Base-by-base conservation (phyloP, 2,888 invertebrate genomes). In the Cheilosia vulpina region DNA sequence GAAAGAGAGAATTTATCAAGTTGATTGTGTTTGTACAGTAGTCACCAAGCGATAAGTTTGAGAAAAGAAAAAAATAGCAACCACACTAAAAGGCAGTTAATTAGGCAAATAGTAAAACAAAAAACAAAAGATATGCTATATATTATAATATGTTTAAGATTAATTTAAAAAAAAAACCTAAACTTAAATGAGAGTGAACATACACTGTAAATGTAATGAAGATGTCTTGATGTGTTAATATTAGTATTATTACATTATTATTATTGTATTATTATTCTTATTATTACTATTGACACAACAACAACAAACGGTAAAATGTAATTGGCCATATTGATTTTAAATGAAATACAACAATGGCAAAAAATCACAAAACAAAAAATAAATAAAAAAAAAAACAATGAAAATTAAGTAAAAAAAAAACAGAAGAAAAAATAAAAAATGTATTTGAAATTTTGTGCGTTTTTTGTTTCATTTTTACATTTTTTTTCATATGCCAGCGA, bases 91-190 rank as follows among this genome's bases (percentile, higher is more conserved):
- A 87, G 81, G 89, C 88, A 89, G 88, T 89, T 87, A 88, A 89
- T 87, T 89, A 88, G 88, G 79, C 88, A 87, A 80, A 82, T 88
- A 65, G 21, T 3, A 38, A 24, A 52, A 27, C 58, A 52, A 34
- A 63, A 38, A 24, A 52, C 38, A 69, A 52, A 34, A 63, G 53
- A 57, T 52, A 81, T 65, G 68, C 65, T 55, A 88, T 89, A 90
- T 88, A 89, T 89, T 89, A 89, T 89, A 90, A 89, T 89, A 89
- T 88, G 85, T 87, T 90, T 90, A 80, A 75, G 68, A 69, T 57
- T 78, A 69, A 82, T 75, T 84, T 71, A 79, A 87, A 63, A 68
- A 50, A 45, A 60, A 19, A 55, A 69, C 2, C 9, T 34, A 58
- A 83, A 65, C 66, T 66, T 87, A 79, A 77, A 79, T 43, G 57